Evolutionary conservation across 2,113 vertebrate genomes (phyloP).

Genomic region (Dolichallabes microphthalmus): DNA sequence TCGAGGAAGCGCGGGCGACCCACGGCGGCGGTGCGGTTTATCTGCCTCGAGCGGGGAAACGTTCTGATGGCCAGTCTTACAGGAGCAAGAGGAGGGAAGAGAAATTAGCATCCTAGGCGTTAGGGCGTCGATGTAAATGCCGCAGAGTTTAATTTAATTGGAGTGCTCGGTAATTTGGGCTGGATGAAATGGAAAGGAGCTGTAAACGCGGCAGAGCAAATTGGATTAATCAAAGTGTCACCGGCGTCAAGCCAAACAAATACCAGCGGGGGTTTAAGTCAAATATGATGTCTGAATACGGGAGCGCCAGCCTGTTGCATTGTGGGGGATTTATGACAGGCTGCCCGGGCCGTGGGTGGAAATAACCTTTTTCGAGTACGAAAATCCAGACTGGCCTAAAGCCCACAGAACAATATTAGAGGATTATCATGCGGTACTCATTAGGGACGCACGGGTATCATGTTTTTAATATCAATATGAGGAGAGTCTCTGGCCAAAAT

Average conservation of each 20-base stretch:
- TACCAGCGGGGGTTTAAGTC: slow-evolving; percentile 53
- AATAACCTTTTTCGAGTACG: slow-evolving; percentile 50
- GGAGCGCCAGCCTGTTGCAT: slow-evolving; percentile 42
- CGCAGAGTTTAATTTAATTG: slow-evolving; percentile 60
- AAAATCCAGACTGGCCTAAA: slow-evolving; percentile 38
- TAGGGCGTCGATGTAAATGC: slow-evolving; percentile 57
- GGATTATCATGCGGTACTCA: background rate
- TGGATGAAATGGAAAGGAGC: slow-evolving; percentile 43
- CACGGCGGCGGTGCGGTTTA: background rate
- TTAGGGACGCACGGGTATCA: background rate
- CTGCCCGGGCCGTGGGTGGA: slow-evolving; percentile 36
- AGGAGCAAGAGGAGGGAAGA: background rate
- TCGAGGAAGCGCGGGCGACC: slow-evolving; percentile 22
- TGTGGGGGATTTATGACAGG: slow-evolving; percentile 44
- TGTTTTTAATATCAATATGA: background rate
- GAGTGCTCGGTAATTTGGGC: slow-evolving; percentile 46
- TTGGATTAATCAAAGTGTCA: slow-evolving; percentile 60
- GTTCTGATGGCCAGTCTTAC: slow-evolving; percentile 31
- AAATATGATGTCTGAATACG: slow-evolving; percentile 55
- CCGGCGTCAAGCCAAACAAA: slow-evolving; percentile 54
- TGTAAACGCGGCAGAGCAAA: slow-evolving; percentile 51
- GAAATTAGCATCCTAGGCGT: slow-evolving; percentile 16
- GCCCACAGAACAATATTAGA: slow-evolving; percentile 27
- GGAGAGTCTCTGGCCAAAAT: background rate
- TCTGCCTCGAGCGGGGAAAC: background rate